These are phyloP conservation scores for Trachelus tabidus DNA, from an alignment of 2,888 invertebrate species.

Conservation along the genomic window DNA sequence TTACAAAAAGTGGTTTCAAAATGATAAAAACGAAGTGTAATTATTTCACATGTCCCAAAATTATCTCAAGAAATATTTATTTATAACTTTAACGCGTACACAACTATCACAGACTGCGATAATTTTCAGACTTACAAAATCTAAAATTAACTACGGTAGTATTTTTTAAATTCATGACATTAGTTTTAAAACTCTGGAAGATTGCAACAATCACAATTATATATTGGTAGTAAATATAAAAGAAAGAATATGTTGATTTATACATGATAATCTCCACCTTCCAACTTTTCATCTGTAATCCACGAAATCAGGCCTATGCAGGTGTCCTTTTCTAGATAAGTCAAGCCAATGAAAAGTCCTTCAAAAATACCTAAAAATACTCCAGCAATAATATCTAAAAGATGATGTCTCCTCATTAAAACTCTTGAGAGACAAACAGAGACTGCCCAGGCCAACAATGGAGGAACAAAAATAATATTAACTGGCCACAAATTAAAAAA, in stretches of 20 bases:
- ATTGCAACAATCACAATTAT: neutral
- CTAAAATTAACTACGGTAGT: neutral
- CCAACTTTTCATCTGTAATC: slow-evolving; percentile 76
- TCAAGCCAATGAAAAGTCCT: slow-evolving; percentile 72
- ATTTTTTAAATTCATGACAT: neutral
- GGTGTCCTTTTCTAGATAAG: slow-evolving; percentile 78
- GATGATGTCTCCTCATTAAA: slow-evolving; percentile 85
- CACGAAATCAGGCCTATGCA: slow-evolving; percentile 72
- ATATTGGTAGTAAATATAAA: neutral
- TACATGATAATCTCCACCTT: slow-evolving; percentile 78
- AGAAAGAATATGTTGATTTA: slow-evolving; percentile 48
- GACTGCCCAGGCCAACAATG: slow-evolving; percentile 80
- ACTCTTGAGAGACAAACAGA: slow-evolving; percentile 84
- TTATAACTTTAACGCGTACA: neutral
- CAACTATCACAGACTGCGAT: neutral
- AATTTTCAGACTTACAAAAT: neutral
- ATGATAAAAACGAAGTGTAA: neutral
- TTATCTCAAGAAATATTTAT: neutral
- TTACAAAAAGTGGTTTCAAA: neutral
- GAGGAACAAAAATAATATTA: slow-evolving; percentile 71
- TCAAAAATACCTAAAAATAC: slow-evolving; percentile 78
- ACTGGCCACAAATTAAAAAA: slow-evolving; percentile 76
- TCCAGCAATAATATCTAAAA: slow-evolving; percentile 87
- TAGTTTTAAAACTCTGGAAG: neutral
- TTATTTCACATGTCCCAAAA: neutral